These are phyloP conservation scores for Luidia sarsii DNA, from an alignment of 53 echinoderm and acorn worm species.

Conservation along the genomic window DNA sequence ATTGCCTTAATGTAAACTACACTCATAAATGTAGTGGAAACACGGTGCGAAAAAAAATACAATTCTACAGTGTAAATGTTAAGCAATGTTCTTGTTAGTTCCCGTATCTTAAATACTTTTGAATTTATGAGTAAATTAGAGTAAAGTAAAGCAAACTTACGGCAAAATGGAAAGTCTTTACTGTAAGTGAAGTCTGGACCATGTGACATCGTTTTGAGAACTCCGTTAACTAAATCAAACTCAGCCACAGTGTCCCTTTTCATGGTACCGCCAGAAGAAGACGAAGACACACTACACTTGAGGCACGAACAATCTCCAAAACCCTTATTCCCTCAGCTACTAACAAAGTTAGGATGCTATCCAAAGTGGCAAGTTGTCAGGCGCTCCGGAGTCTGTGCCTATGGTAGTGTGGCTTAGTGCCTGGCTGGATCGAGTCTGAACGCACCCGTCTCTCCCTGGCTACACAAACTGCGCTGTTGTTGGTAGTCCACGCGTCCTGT, in stretches of 20 bases:
- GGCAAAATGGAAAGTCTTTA: conserved; percentile 44
- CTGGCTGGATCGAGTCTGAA: conserved; percentile 21
- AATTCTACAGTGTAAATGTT: too few species aligned
- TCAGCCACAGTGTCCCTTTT: conserved; percentile 42
- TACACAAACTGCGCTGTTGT: conserved; percentile 58
- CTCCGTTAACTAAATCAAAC: conserved; percentile 38
- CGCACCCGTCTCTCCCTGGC: conserved; percentile 15
- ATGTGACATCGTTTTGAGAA: conserved; percentile 45
- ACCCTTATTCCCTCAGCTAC: not conserved
- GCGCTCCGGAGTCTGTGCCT: conserved; percentile 6
- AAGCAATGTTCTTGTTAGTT: too few species aligned
- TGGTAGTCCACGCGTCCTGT: conserved; percentile 43
- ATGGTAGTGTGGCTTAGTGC: conserved; percentile 14
- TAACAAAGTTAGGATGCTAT: conserved; percentile 17
- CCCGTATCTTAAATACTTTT: too few species aligned
- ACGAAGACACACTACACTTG: too few species aligned
- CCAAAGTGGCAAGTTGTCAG: conserved; percentile 28
- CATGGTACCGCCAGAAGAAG: conserved; percentile 13
- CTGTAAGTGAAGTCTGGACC: conserved; percentile 47
- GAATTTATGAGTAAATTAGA: too few species aligned
- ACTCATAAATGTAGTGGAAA: too few species aligned
- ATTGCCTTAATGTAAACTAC: too few species aligned
- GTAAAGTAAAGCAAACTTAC: conserved; percentile 44
- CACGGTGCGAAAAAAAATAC: too few species aligned
- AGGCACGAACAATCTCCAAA: too few species aligned